Evolutionary conservation across 1,140 invertebrate genomes (phyloP), one percentile per base, ranked within the genome.

Genomic region (Homalodisca vitripennis): DNA sequence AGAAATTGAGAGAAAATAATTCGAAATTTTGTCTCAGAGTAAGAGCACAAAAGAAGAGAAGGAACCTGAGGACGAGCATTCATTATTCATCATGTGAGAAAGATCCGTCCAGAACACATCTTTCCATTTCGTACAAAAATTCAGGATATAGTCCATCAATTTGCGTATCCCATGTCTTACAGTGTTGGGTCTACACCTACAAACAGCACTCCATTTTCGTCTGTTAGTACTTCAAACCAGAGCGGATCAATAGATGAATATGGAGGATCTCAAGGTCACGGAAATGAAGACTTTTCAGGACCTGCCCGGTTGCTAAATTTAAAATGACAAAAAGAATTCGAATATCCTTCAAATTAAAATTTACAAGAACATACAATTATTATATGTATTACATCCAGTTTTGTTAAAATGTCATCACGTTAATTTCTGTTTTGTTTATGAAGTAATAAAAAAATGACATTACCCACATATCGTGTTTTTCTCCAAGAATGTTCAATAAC

Each of bases 311-410:
- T 41, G 34, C 6, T 41, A 41, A 41, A 41, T 41, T 41, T 41
- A 41, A 41, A 41, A 41, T 41, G 17, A 41, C 34, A 41, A 41
- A 41, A 41, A 41, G 6, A 41, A 41, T 41, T 41, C 34, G 34
- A 41, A 41, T 10, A 41, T 41, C 34, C 6, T 41, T 41, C 34
- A 10, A 41, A 41, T 6, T 41, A 41, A 41, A 41, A 41, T 41
- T 41, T n/a, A n/a, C n/a, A n/a, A n/a, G n/a, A n/a, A n/a, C n/a
- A n/a, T 62, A 46, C 41, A 46, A 46, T 46, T 46, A 46, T 46
- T 10, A 12, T 46, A n/a, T 12, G 31, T 68, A 57, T 64, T 47
- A 71, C 64, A 63, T 66, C 66, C 68, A 64, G 70, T 73, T 30
- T 71, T 73, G 26, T 51, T 71, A 46, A 46, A 46, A n/a, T n/a